These are phyloP conservation scores for Formica selysi DNA, from an alignment of 1,140 invertebrate genomes.

Conservation along the genomic window DNA sequence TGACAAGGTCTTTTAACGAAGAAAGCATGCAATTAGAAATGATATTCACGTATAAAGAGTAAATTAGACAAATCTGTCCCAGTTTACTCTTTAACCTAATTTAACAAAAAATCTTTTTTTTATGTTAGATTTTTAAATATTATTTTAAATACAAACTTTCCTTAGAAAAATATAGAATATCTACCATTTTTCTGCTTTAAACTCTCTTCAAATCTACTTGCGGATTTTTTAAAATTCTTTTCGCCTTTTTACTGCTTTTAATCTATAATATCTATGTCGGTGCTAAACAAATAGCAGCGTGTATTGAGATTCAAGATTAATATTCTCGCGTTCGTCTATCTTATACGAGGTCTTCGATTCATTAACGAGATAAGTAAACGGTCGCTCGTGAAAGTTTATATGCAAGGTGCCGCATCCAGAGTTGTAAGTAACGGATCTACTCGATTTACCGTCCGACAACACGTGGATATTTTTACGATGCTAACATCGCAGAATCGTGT, in stretches of 20 bases:
- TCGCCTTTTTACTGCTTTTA: not conserved
- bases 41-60: not conserved
- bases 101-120: not conserved
- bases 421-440: slow-evolving; percentile 21
- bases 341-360: not conserved
- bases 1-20: slow-evolving; percentile 1
- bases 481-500: not conserved
- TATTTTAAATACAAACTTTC: not conserved
- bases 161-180: not conserved
- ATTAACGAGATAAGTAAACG: slow-evolving; percentile 46
- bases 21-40: slow-evolving; percentile 50
- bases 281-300: slow-evolving; percentile 6
- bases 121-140: not conserved
- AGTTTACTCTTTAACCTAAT: slow-evolving; percentile 28
- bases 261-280: not conserved
- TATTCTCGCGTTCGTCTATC: slow-evolving; percentile 12
- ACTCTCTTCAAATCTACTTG: not conserved
- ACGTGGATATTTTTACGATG: not conserved
- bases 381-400: slow-evolving; percentile 46
- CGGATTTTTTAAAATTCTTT: not conserved
- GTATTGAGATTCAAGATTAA: slow-evolving; percentile 12
- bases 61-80: not conserved
- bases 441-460: slow-evolving; percentile 1
- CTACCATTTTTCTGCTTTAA: not conserved
- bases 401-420: not conserved